A percentile compares a stretch with the other conserved stretches of the same genome.
These are phyloP conservation scores for zebrafish (Danio rerio) DNA, from an alignment of 2,113 vertebrate species.

Conservation along the genomic window GRCz12tu NC_133180.1:61766001-61766500, in stretches of 20 bases:
- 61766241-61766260: conserved; percentile 78
- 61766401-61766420: conserved; percentile 78
- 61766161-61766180: conserved; percentile 85
- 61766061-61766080: too few relatives aligned
- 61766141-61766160: conserved; percentile 91
- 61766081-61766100: conserved; percentile 87
- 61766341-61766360: conserved; percentile 84
- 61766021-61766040: neutral
- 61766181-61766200: conserved; percentile 91
- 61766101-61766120: conserved; percentile 90
- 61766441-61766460: conserved; percentile 33
- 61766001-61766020: neutral
- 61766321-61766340: conserved; percentile 91
- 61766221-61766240: conserved; percentile 80
- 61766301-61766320: conserved; percentile 89
- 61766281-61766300: conserved; percentile 84
- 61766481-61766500: conserved; percentile 26
- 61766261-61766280: conserved; percentile 87
- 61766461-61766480: neutral
- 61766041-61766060: conserved; percentile 17
- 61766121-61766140: conserved; percentile 86
- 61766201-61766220: conserved; percentile 88
- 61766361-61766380: conserved; percentile 84
- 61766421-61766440: conserved; percentile 81
- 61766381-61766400: conserved; percentile 88